Base-by-base conservation (phyloP, 2,888 invertebrate genomes). In the Dicycla oo region DNA sequence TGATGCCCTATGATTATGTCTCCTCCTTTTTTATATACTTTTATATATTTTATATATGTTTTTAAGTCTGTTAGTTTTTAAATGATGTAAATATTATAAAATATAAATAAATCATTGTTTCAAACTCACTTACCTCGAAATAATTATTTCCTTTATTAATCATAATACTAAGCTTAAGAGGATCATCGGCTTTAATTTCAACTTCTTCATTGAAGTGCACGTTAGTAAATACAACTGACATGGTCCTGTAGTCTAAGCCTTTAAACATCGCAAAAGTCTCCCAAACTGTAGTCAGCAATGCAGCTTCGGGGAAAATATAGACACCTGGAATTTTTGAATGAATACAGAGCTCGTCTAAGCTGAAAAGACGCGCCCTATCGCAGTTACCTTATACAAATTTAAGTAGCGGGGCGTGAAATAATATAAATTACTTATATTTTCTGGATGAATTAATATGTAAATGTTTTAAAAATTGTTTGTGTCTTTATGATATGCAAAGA, bases 281-380 rank as follows among this genome's bases (percentile, higher is more conserved):
- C 97, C 97, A 97, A 4, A 95, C 94, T 7, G 96, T 77, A 20
- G 86, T 80, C 57, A 96, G 75, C 38, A 93, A 87, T 2, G 92
- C 97, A 18, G 97, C 97, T 72, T 98, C 98, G 5, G 98, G 98
- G 84, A 97, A 97, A 34, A 97, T 89, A 66, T 96, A 96, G 56
- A 97, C 91, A 15, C 97, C 97, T 92, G 69, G 26, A 88, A 82
- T 47, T 23, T 56, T 51, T 20, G 0, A 23, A 40, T 26, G 1
- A 10, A 26, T 18, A 6, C 0, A 26, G n/a, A n/a, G n/a, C n/a
- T n/a, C n/a, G n/a, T n/a, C n/a, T n/a, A n/a, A n/a, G n/a, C n/a
- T n/a, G n/a, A n/a, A n/a, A n/a, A n/a, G n/a, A n/a, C n/a, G n/a
- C n/a, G n/a, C n/a, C n/a, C n/a, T n/a, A n/a, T n/a, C n/a, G n/a